Percentiles rank a stretch among this genome's conserved stretches.
Evolutionary conservation across 2,888 invertebrate species (phyloP).

Genomic region (Phortica okadai): DNA sequence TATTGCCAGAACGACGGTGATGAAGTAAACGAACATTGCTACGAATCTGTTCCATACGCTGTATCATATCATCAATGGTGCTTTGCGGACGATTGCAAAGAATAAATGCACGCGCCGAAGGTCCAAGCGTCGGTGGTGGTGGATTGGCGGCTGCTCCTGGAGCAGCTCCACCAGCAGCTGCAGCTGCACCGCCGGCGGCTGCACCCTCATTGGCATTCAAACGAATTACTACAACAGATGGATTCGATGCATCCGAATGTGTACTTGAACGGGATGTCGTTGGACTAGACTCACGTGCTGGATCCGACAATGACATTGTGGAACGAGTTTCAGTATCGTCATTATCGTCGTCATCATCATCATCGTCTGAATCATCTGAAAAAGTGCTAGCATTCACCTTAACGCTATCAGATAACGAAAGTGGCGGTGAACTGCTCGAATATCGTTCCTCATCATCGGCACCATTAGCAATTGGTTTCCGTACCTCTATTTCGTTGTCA

Average conservation of each 20-base stretch:
- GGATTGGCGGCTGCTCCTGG: conserved; percentile 36
- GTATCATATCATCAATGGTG: conserved; percentile 15
- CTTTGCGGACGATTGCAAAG: not conserved
- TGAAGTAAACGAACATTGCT: conserved; percentile 18
- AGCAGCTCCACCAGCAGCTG: conserved; percentile 35
- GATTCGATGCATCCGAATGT: conserved; percentile 9
- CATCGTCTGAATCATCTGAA: conserved; percentile 18
- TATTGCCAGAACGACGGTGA: conserved; percentile 48
- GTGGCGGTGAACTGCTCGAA: conserved; percentile 7
- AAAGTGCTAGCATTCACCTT: conserved; percentile 4
- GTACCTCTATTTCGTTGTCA: not conserved
- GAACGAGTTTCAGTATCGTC: conserved; percentile 10
- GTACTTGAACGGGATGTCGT: conserved; percentile 26
- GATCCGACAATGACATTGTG: conserved; percentile 27
- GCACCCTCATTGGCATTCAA: not conserved
- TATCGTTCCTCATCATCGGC: conserved; percentile 40
- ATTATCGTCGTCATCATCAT: conserved; percentile 53
- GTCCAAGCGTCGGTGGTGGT: conserved; percentile 33
- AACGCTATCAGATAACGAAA: conserved; percentile 7
- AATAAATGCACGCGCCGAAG: conserved; percentile 29
- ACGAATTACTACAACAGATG: not conserved
- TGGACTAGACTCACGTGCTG: conserved; percentile 5
- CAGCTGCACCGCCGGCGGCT: not conserved
- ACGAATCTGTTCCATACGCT: conserved; percentile 16
- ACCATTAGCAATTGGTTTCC: conserved; percentile 37